Evolutionary conservation across 2,797 vertebrate genomes (phyloP).

Genomic region (Peromyscus melanophrys): DNA sequence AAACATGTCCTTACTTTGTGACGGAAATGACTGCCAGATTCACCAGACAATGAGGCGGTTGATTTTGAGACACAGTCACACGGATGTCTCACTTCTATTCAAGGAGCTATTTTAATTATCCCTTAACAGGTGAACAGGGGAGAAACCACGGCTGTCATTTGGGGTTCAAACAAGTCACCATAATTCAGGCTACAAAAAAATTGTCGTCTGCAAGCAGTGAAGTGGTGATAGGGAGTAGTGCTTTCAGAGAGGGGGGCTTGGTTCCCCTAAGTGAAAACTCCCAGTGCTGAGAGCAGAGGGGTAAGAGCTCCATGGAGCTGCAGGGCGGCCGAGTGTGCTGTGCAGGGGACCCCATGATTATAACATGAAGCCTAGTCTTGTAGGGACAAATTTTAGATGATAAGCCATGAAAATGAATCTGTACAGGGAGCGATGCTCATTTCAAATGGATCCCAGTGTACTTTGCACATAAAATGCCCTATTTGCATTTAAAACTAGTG

Average conservation of each 20-base stretch:
- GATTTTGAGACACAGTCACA: not conserved
- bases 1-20: constrained; percentile 3
- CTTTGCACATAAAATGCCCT: constrained; percentile 41
- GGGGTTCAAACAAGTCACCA: constrained; percentile 31
- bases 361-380: not conserved
- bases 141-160: constrained; percentile 57
- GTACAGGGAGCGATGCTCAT: not conserved
- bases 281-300: not conserved
- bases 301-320: too few species aligned
- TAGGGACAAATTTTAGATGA: not conserved
- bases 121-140: constrained; percentile 3
- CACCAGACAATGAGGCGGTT: not conserved
- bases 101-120: constrained; percentile 49
- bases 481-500: constrained; percentile 44
- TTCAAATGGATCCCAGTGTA: not conserved
- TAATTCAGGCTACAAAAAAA: constrained; percentile 42
- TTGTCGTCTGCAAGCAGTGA: not conserved
- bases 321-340: rapidly evolving
- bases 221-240: not conserved
- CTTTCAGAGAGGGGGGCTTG: not conserved
- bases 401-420: not conserved
- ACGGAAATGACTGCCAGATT: not conserved
- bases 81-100: constrained; percentile 24
- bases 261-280: not conserved
- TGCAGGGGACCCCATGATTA: not conserved